These are phyloP conservation scores for Formica aserva DNA, from an alignment of 2,888 invertebrate genomes.

Conservation along the genomic window DNA sequence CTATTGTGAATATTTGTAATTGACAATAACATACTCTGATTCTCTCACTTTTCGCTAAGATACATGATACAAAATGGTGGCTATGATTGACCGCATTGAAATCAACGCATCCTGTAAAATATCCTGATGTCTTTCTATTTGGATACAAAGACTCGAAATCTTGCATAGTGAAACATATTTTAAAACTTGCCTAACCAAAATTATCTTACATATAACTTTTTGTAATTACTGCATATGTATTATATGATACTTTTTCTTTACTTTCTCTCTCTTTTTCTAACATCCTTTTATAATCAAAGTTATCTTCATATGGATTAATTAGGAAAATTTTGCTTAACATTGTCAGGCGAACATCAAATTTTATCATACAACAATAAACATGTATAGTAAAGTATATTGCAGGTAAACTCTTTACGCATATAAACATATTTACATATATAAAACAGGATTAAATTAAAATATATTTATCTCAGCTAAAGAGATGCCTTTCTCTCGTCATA, in stretches of 20 bases:
- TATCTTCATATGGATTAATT: neutral
- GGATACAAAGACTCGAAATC: neutral
- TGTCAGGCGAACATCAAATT: neutral
- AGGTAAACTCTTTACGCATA: neutral
- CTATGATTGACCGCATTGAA: conserved; percentile 38
- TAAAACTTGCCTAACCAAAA: conserved; percentile 61
- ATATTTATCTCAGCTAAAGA: conserved; percentile 8
- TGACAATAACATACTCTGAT: conserved; percentile 35
- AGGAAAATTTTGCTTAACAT: neutral
- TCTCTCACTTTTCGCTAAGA: neutral
- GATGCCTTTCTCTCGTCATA: neutral
- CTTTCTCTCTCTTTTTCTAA: neutral
- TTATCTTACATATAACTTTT: neutral
- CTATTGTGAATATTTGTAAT: conserved; percentile 19
- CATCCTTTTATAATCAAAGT: conserved; percentile 2
- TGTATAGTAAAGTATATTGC: neutral
- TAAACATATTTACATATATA: neutral
- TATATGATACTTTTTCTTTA: neutral
- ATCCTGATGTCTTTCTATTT: conserved; percentile 1
- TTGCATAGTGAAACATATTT: conserved; percentile 54
- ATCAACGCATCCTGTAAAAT: conserved; percentile 1
- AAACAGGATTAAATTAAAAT: conserved; percentile 27
- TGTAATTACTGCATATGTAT: neutral
- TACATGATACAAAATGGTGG: conserved; percentile 34
- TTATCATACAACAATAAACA: neutral